Base-by-base conservation (phyloP, 2,888 invertebrate species). In the Hermaeophaga mercurialis region DNA sequence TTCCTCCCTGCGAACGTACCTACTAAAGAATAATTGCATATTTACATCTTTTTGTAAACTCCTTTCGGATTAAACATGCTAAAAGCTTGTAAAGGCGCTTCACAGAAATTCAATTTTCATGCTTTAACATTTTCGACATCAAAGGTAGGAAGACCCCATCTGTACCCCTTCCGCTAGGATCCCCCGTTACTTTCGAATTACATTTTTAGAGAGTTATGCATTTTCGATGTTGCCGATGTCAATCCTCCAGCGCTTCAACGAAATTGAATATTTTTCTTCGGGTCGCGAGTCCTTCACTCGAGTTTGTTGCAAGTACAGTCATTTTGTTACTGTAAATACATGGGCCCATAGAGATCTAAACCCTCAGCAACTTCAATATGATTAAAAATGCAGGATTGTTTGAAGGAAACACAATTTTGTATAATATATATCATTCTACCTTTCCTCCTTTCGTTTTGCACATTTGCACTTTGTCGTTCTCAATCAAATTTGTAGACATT, bases 51-150 rank as follows among this genome's bases (percentile, higher is more conserved):
- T 69, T 69, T 68, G 60, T 64, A 67, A 68, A 66, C 66, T 67
- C 65, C 66, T 67, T 67, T 66, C 56, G 67, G 69, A 71, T 72
- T 72, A 72, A 71, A 71, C 69, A 71, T 68, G 70, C 70, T 72
- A 72, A 72, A 72, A 72, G 70, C 68, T 68, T 69, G 65, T 67
- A 70, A 71, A 71, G 70, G 69, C 70, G 70, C 69, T 71, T 70
- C 68, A 62, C 62, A 63, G 69, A 71, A 71, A 72, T 72, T 71
- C 72, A 71, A 72, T 72, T 72, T 71, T 71, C 70, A 62, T 69
- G 72, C 72, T 70, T 66, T 66, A 70, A 69, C 70, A 69, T 70
- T 69, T 67, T 66, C 65, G 64, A 70, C 71, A 70, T 71, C 71
- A 71, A 71, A 71, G 70, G 71, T 71, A 68, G 68, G 68, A 69